Evolutionary conservation across 2,113 vertebrate species (phyloP), one percentile per base, ranked within the genome.

Genomic region (Dromiciops gliroides): DNA sequence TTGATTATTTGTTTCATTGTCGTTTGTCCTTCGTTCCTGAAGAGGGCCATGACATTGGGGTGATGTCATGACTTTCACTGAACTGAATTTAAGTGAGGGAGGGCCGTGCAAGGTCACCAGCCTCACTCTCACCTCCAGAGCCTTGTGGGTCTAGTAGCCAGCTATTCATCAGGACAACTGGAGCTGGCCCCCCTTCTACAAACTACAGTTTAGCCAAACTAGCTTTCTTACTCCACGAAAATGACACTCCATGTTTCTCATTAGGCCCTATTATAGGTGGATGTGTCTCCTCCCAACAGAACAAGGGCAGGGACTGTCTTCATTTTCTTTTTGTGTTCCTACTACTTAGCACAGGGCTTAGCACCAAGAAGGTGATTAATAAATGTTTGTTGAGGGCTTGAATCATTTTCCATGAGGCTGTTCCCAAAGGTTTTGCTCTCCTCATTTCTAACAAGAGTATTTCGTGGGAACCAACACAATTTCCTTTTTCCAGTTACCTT

Each of bases 361-460:
- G 8, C 11, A 37, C 28, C 31, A 67, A 56, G 53, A 56, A 37
- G 1, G 56, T 37, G 31, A 3, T 67, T 37, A 67, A 67, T 67
- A 67, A 37, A 67, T 67, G 56, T 8, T 67, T 12, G 11, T 12
- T 67, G 28, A 31, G 31, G 11, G 31, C 31, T 14, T 60, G 26
- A 60, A 67, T 67, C 11, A 37, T 37, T n/a, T n/a, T n/a, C 92
- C 83, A 93, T 93, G 88, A 67, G 97, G 93, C 96, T 97, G 90
- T 95, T 97, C 94, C 50, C 97, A 89, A 97, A 95, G 94, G 91
- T 97, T 97, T 94, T 97, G 93, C 95, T 97, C 95, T 96, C 93
- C 93, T 97, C 25, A 48, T 94, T 97, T 90, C 93, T 96, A 92
- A 97, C 97, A 97, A 96, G 95, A 97, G 93, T 53, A 95, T 90